phyloP scores from a whole-genome alignment of 2,888 invertebrate genomes.

The Drepanosiphum platanoidis region DNA sequence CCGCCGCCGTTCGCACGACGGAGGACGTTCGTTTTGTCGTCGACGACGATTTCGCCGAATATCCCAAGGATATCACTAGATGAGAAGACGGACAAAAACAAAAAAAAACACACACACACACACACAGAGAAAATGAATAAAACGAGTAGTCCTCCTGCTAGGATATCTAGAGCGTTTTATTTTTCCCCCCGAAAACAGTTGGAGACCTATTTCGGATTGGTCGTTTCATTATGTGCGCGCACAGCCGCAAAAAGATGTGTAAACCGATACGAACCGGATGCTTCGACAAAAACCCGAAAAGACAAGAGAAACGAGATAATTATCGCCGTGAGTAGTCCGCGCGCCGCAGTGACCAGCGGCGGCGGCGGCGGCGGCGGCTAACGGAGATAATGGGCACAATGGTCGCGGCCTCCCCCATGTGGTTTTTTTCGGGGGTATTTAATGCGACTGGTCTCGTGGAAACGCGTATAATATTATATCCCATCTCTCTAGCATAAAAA shows the following conservation, averaged over 20 bases:
- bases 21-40: background rate
- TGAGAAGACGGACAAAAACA: too few species aligned
- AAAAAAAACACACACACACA: too few species aligned
- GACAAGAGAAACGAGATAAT: conserved; percentile 62
- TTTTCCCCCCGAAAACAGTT: conserved; percentile 39
- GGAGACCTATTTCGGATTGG: conserved; percentile 49
- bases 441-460: conserved; percentile 47
- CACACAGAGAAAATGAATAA: too few species aligned
- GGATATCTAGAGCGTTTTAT: background rate
- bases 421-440: conserved; percentile 19
- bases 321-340: conserved; percentile 54
- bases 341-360: conserved; percentile 28
- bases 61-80: conserved; percentile 40
- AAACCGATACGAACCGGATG: conserved; percentile 61
- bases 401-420: conserved; percentile 32
- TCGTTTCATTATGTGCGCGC: conserved; percentile 25
- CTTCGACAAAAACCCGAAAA: conserved; percentile 45
- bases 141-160: too few species aligned
- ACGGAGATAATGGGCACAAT: conserved; percentile 53
- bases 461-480: background rate
- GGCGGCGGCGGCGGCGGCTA: background rate
- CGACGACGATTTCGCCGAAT: conserved; percentile 30
- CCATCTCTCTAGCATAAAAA: too few species aligned
- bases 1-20: background rate
- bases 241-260: conserved; percentile 52